Evolutionary conservation across 2,113 vertebrate genomes (phyloP).

Genomic region (Sapayoa aenigma): DNA sequence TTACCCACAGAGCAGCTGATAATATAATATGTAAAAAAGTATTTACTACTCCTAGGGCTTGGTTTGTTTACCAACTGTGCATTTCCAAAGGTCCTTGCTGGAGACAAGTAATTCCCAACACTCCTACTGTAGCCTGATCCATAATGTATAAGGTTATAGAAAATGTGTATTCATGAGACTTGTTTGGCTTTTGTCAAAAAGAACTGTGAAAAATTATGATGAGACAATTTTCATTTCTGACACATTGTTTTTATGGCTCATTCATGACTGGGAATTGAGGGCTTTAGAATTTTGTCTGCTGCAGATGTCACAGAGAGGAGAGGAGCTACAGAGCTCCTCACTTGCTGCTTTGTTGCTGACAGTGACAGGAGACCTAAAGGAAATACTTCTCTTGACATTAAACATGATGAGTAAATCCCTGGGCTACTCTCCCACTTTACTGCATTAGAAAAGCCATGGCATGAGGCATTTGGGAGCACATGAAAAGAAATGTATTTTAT

Average conservation of each 20-base stretch:
- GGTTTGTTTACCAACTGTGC: constrained; percentile 73
- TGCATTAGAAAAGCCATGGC: neutral
- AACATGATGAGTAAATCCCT: constrained; percentile 62
- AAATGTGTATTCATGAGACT: constrained; percentile 80
- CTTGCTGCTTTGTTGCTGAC: constrained; percentile 69
- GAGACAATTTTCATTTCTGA: constrained; percentile 82
- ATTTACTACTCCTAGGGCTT: constrained; percentile 19
- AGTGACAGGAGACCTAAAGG: constrained; percentile 45
- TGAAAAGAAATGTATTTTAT: neutral
- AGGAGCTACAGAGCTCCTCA: constrained; percentile 48
- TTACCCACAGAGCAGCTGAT: neutral
- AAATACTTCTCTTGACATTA: constrained; percentile 18
- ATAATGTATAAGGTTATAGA: constrained; percentile 77
- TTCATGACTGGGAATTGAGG: constrained; percentile 77
- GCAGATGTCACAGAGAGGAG: constrained; percentile 63
- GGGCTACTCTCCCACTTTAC: constrained; percentile 18
- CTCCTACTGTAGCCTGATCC: constrained; percentile 71
- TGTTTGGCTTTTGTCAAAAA: constrained; percentile 81
- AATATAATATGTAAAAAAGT: constrained; percentile 59
- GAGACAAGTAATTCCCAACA: constrained; percentile 76
- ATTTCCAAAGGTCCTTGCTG: constrained; percentile 74
- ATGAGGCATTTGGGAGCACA: neutral
- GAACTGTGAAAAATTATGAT: constrained; percentile 82
- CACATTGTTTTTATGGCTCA: constrained; percentile 77
- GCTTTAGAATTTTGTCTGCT: constrained; percentile 66